A percentile compares a stretch with the other conserved stretches of the same genome.
These are phyloP conservation scores for Poecilia gillii DNA, from an alignment of 2,797 vertebrate genomes.

Conservation along the genomic window DNA sequence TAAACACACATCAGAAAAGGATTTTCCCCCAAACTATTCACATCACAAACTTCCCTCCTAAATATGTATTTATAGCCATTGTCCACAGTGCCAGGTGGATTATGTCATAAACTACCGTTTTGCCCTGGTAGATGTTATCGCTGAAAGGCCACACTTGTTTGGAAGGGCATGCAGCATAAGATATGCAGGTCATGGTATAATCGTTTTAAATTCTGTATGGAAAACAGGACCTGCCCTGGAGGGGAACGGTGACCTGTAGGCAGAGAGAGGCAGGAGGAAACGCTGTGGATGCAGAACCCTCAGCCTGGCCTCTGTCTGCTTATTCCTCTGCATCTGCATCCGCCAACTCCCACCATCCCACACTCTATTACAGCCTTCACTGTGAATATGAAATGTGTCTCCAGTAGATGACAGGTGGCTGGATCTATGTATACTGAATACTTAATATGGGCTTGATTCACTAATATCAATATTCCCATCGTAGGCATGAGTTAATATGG, in stretches of 20 bases:
- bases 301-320: slow-evolving; percentile 11
- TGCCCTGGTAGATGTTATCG: not conserved
- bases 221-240: slow-evolving; percentile 36
- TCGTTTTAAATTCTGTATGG: slow-evolving; percentile 36
- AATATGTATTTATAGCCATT: not conserved
- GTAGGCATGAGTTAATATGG: slow-evolving; percentile 29
- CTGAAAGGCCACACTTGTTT: slow-evolving; percentile 56
- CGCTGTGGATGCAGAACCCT: slow-evolving; percentile 36
- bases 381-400: slow-evolving; percentile 43
- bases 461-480: slow-evolving; percentile 46
- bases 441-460: slow-evolving; percentile 47
- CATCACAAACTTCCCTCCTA: not conserved
- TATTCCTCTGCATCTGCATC: slow-evolving; percentile 12
- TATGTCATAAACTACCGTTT: not conserved
- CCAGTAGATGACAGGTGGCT: slow-evolving; percentile 30
- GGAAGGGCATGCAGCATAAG: not conserved
- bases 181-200: slow-evolving; percentile 28
- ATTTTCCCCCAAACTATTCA: not conserved
- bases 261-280: slow-evolving; percentile 54
- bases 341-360: slow-evolving; percentile 13
- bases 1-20: not conserved
- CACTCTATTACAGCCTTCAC: slow-evolving; percentile 27
- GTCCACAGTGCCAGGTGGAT: not conserved
- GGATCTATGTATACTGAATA: slow-evolving; percentile 30
- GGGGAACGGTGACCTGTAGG: slow-evolving; percentile 37